Conservation (phyloP, 92 coral and sea anemone genomes). For the Blastomussa wellsi region DNA sequence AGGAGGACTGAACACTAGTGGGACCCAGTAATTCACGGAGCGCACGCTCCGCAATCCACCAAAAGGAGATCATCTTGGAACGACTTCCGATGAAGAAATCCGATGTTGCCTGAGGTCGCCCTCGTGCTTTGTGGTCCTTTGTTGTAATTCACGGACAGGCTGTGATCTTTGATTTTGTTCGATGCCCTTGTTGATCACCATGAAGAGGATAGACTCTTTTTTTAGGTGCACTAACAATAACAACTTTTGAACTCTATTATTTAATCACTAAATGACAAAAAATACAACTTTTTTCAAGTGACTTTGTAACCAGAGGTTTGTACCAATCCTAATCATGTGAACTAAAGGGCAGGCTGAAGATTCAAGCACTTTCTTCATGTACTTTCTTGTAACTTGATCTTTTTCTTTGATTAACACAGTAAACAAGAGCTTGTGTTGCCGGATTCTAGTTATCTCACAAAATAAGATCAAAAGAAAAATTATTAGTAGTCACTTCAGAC, state of each 20-base stretch:
- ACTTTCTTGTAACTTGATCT: slow-evolving; percentile 2
- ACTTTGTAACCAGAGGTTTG: slow-evolving; percentile 11
- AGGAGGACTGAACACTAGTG: neutral
- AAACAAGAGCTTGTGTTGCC: neutral
- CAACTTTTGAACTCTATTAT: too few species aligned
- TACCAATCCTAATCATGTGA: slow-evolving; percentile 11
- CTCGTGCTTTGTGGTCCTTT: neutral
- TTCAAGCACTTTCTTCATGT: neutral
- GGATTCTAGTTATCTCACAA: slow-evolving; percentile 7
- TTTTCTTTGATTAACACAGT: slow-evolving; percentile 6
- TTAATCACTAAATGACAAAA: too few species aligned
- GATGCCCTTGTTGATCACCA: too few species aligned
- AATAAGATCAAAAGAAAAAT: neutral
- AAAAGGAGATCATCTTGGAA: too few species aligned
- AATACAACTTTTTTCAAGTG: slow-evolving; percentile 7
- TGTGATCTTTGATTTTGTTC: too few species aligned
- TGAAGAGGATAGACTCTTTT: too few species aligned
- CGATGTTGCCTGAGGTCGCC: slow-evolving; percentile 9
- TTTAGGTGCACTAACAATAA: neutral
- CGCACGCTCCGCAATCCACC: slow-evolving; percentile 1
- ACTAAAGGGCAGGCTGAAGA: slow-evolving; percentile 16
- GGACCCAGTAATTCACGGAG: too few species aligned
- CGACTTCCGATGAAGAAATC: slow-evolving; percentile 17
- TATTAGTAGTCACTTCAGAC: too few species aligned
- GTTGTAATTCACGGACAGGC: neutral